These are phyloP conservation scores for Aphidius gifuensis DNA, from an alignment of 1,140 invertebrate species.

Conservation along the genomic window DNA sequence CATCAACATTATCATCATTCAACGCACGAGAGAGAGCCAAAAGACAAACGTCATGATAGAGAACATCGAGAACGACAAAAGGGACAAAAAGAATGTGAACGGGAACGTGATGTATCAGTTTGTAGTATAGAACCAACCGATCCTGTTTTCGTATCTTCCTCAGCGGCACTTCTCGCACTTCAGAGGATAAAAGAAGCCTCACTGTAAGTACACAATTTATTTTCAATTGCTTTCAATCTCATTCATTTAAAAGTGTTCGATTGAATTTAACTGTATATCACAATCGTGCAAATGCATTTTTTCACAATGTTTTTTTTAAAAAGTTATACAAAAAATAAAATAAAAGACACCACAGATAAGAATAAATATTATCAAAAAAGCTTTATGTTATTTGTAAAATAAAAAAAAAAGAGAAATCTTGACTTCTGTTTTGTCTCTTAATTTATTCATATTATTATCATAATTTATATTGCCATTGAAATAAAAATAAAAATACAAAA, in stretches of 20 bases:
- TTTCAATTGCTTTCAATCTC: slow-evolving; percentile 5
- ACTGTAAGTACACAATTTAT: slow-evolving; percentile 49
- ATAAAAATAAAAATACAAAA: too few species aligned
- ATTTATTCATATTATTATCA: too few species aligned
- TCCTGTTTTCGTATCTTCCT: slow-evolving; percentile 51
- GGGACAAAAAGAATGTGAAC: slow-evolving; percentile 40
- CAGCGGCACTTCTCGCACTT: slow-evolving; percentile 55
- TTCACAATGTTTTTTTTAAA: too few species aligned
- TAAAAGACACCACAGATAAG: too few species aligned
- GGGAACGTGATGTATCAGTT: slow-evolving; percentile 44
- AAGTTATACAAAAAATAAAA: too few species aligned
- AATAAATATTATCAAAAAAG: too few species aligned
- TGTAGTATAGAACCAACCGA: slow-evolving; percentile 50
- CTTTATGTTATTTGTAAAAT: too few species aligned
- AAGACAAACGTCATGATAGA: slow-evolving; percentile 26
- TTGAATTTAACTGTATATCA: too few species aligned
- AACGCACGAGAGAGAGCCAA: slow-evolving; percentile 32
- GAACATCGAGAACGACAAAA: slow-evolving; percentile 26
- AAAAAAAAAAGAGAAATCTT: too few species aligned
- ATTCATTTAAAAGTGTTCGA: not conserved
- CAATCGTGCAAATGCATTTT: too few species aligned
- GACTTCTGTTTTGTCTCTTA: too few species aligned
- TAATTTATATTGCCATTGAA: too few species aligned
- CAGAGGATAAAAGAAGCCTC: slow-evolving; percentile 60
- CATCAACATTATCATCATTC: slow-evolving; percentile 15